These are phyloP conservation scores for Cancer borealis DNA, from an alignment of 2,888 invertebrate species.

Conservation along the genomic window DNA sequence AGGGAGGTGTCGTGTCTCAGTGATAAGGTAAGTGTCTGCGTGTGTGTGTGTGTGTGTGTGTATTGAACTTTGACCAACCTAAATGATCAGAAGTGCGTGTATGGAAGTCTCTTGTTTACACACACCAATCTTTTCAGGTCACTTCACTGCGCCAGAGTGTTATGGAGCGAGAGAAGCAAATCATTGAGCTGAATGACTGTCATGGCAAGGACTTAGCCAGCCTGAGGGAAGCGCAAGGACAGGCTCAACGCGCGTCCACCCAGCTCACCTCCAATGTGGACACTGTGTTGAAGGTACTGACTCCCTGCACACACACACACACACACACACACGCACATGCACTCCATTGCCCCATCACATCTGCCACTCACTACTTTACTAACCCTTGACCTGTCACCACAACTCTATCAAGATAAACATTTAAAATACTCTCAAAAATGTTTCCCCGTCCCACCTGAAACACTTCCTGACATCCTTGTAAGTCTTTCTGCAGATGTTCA, in stretches of 20 bases:
- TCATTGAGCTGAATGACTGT: slow-evolving; percentile 66
- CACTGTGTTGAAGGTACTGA: slow-evolving; percentile 63
- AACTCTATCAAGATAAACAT: neutral
- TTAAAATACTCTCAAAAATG: neutral
- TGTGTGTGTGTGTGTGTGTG: neutral
- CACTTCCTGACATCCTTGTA: neutral
- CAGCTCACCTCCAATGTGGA: slow-evolving; percentile 64
- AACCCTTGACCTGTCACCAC: neutral
- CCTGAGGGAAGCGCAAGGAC: slow-evolving; percentile 59
- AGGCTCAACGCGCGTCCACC: slow-evolving; percentile 52
- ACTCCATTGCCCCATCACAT: neutral
- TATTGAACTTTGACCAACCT: neutral
- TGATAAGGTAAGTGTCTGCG: slow-evolving; percentile 62
- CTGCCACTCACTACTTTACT: neutral
- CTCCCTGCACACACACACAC: neutral
- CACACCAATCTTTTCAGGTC: slow-evolving; percentile 45
- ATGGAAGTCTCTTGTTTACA: neutral
- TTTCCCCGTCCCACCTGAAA: neutral
- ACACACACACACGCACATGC: neutral
- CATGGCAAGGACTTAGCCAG: slow-evolving; percentile 64
- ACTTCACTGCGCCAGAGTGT: slow-evolving; percentile 72
- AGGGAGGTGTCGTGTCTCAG: slow-evolving; percentile 63
- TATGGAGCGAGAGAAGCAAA: slow-evolving; percentile 66
- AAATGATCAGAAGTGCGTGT: neutral
- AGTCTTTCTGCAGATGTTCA: neutral